phyloP scores from a whole-genome alignment of 2,888 invertebrate genomes.

The Cheilosia variabilis region DNA sequence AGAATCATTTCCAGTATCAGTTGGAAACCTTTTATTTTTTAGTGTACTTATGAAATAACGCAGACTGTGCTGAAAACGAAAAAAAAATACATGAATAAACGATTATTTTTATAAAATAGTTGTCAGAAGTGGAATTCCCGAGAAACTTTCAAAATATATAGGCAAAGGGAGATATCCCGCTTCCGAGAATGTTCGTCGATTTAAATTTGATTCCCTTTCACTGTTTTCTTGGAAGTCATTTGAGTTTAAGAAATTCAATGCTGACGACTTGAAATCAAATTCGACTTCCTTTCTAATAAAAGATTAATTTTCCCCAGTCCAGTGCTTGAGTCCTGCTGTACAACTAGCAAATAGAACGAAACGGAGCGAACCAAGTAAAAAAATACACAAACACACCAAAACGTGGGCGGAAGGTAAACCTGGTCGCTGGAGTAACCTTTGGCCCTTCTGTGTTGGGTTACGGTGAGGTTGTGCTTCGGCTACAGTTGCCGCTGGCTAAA shows the following conservation, averaged over 20 bases:
- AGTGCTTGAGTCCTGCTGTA: not conserved
- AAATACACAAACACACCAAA: not conserved
- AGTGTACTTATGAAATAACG: no score
- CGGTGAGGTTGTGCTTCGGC: conserved; percentile 32
- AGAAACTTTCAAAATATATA: no score
- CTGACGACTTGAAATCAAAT: conserved; percentile 35
- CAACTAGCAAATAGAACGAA: not conserved
- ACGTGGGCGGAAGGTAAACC: no score
- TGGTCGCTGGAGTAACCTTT: conserved; percentile 37
- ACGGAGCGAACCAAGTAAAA: not conserved
- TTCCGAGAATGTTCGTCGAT: not conserved
- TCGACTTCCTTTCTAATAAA: conserved; percentile 15
- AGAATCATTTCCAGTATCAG: no score
- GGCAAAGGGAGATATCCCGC: no score
- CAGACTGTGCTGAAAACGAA: no score
- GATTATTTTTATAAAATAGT: no score
- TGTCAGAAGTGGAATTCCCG: no score
- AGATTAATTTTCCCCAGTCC: conserved; percentile 38
- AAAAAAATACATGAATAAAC: no score
- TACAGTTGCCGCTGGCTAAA: conserved; percentile 63
- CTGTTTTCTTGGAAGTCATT: not conserved
- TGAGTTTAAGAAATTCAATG: conserved; percentile 23
- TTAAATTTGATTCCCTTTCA: not conserved
- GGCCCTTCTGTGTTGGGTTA: conserved; percentile 21
- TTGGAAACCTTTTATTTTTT: no score